phyloP scores from a whole-genome alignment of 1,140 invertebrate genomes.

The Lasaia peninsularis region DNA sequence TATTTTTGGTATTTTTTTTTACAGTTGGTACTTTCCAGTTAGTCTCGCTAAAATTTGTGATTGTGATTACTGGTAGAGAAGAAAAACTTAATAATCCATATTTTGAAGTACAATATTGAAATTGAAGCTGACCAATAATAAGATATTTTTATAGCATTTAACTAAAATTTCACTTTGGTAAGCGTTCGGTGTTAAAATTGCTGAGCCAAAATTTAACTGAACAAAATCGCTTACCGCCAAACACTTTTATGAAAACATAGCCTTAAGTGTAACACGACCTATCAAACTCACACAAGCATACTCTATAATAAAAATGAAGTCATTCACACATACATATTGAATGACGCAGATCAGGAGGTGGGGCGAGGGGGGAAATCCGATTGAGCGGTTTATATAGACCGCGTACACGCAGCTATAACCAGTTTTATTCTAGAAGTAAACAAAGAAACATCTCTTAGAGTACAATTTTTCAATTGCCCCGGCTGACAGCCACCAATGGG shows the following conservation, averaged over 20 bases:
- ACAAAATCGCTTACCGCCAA: neutral
- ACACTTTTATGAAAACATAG: neutral
- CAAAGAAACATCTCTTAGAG: slow-evolving; percentile 41
- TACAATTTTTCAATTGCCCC: slow-evolving; percentile 24
- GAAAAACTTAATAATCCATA: too few relatives aligned
- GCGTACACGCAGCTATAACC: slow-evolving; percentile 42
- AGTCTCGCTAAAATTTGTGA: too few relatives aligned
- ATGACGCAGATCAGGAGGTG: slow-evolving; percentile 41
- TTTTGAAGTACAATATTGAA: too few relatives aligned
- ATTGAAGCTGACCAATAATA: too few relatives aligned
- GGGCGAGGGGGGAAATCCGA: slow-evolving; percentile 29
- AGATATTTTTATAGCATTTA: too few relatives aligned
- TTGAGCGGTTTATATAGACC: slow-evolving; percentile 57
- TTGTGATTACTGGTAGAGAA: too few relatives aligned
- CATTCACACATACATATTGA: slow-evolving; percentile 19
- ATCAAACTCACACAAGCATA: neutral
- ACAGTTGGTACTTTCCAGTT: too few relatives aligned
- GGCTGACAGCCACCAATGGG: slow-evolving; percentile 55
- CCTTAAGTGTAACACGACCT: neutral
- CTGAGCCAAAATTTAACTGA: neutral
- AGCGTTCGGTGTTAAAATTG: neutral
- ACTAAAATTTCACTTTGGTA: neutral
- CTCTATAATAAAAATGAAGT: neutral
- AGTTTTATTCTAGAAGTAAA: slow-evolving; percentile 58
- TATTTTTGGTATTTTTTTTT: too few relatives aligned